phyloP scores from a whole-genome alignment of 2,888 invertebrate species.

The Xestobium rufovillosum region DNA sequence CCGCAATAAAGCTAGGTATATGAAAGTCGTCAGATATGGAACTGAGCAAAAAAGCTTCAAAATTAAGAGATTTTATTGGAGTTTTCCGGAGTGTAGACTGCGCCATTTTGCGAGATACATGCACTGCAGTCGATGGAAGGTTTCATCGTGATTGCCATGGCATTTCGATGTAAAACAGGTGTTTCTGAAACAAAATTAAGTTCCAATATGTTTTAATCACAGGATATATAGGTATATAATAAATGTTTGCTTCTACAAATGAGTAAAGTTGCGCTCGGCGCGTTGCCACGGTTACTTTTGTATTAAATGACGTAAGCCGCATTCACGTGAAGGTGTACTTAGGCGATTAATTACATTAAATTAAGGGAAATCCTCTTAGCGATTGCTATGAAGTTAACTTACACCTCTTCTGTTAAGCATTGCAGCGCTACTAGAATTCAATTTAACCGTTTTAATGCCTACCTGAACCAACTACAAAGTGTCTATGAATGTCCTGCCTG shows the following conservation, averaged over 20 bases:
- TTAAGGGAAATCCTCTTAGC: slow-evolving; percentile 38
- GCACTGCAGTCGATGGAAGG: neutral
- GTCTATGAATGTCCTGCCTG: slow-evolving; percentile 37
- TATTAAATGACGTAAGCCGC: slow-evolving; percentile 27
- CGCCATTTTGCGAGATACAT: neutral
- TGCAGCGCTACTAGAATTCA: too few species aligned
- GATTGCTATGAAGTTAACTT: slow-evolving; percentile 36
- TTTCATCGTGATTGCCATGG: neutral
- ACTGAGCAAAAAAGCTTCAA: too few species aligned
- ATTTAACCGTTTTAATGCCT: too few species aligned
- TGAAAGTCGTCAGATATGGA: too few species aligned
- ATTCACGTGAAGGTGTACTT: slow-evolving; percentile 36
- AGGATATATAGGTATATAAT: too few species aligned
- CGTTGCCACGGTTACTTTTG: slow-evolving; percentile 25
- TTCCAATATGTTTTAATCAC: too few species aligned
- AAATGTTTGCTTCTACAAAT: too few species aligned
- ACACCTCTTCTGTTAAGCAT: slow-evolving; percentile 33
- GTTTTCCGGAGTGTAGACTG: slow-evolving; percentile 18
- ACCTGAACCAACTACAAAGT: slow-evolving; percentile 36
- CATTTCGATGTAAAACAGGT: too few species aligned
- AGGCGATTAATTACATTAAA: slow-evolving; percentile 41
- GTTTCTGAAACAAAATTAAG: neutral
- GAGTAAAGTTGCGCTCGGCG: too few species aligned
- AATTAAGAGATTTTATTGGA: slow-evolving; percentile 28
- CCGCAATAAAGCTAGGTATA: too few species aligned